A percentile compares a stretch with the other conserved stretches of the same genome.
phyloP scores from a whole-genome alignment of 2,113 vertebrate genomes.

The Marmota monax region DNA sequence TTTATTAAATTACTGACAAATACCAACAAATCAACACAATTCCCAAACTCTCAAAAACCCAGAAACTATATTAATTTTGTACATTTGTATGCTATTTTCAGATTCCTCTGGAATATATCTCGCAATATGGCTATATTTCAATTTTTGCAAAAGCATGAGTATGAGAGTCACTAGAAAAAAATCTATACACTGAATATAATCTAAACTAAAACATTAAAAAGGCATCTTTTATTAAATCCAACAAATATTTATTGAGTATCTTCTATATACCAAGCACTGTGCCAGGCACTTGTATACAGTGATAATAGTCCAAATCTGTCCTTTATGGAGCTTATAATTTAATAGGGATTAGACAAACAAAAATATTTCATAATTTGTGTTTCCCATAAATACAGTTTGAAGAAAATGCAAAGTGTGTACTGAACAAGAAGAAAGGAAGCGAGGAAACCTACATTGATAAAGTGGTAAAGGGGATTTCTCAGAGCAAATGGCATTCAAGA shows the following conservation, averaged over 20 bases:
- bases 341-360: not conserved
- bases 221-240: not conserved
- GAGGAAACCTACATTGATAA: not conserved
- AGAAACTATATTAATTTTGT: constrained; percentile 13
- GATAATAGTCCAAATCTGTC: not conserved
- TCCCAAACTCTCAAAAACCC: not conserved
- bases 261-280: not conserved
- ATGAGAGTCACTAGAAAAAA: not conserved
- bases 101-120: constrained; percentile 35
- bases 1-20: not conserved
- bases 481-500: not conserved
- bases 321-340: not conserved
- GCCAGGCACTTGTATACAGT: not conserved
- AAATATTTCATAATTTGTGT: not conserved
- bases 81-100: constrained; percentile 37
- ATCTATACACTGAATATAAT: not conserved
- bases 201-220: not conserved
- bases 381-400: not conserved
- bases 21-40: not conserved
- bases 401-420: not conserved
- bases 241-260: not conserved
- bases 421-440: not conserved
- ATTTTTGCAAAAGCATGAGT: not conserved
- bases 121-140: not conserved
- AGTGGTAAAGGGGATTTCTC: not conserved